Evolutionary conservation across 2,113 vertebrate species (phyloP), one percentile per base, ranked within the genome.

Genomic region (Lutjanus erythropterus): DNA sequence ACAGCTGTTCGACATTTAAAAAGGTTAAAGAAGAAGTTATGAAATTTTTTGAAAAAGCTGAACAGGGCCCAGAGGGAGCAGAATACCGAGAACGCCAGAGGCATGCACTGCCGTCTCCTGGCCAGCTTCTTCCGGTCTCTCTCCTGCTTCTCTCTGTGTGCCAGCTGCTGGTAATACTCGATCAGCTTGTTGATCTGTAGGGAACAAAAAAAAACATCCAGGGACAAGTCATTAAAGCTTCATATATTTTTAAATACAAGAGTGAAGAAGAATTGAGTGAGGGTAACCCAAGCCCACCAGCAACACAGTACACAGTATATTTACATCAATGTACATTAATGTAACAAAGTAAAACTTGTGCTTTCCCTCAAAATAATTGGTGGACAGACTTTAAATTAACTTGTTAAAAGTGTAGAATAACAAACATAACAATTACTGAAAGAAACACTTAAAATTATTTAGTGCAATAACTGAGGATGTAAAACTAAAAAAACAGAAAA

Each of bases 131-230:
- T 99, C 67, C 97, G 90, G 92, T 99, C 98, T 46, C 98, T 93
- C 81, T 99, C 98, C 9, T 99, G 96, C 89, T 98, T 99, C 92
- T 99, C 98, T 68, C 97, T 96, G 91, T 99, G 97, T 75, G 98
- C 98, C 92, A 99, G 87, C 76, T 98, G 98, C 89, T 99, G 98
- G 87, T 99, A 99, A 94, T 98, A 99, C 89, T 99, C 98, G 9
- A 99, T 96, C 91, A 99, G 92, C 68, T 99, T 99, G 93, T 97
- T 97, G 94, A 99, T 97, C 98, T 99, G 93, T 6, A 86, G 76
- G 74, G 73, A 73, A 62, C 9, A 77, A 83, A 86, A 27, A 35
- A 29, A 83, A 85, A 31, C 18, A 86, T 50, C 9, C 44, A 62
- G 39, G 33, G 9, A 75, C 0, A 31, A 19, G 2, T 71, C 4